Evolutionary conservation across 2,888 invertebrate genomes (phyloP).

Genomic region (Xestobium rufovillosum): DNA sequence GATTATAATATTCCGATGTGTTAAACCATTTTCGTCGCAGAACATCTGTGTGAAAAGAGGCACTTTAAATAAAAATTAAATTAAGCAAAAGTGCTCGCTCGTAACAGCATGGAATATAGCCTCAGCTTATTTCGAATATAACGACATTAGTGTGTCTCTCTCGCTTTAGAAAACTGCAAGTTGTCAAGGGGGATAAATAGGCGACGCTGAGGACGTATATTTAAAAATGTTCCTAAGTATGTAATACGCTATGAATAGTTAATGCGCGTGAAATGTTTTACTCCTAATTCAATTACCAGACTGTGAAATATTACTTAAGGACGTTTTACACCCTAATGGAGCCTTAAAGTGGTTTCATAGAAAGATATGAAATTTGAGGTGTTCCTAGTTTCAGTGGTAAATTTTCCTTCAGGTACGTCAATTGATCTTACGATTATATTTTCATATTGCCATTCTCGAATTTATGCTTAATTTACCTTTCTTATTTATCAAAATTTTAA

Average conservation of each 20-base stretch:
- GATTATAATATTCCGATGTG: too few species aligned
- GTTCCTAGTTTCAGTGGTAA: too few species aligned
- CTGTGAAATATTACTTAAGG: conserved; percentile 23
- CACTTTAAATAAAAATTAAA: conserved; percentile 25
- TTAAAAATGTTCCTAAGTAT: too few species aligned
- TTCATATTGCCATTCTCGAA: too few species aligned
- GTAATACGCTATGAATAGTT: conserved; percentile 38
- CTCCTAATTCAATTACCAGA: conserved; percentile 35
- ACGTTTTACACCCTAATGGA: conserved; percentile 28
- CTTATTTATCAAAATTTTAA: too few species aligned
- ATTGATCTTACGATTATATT: too few species aligned
- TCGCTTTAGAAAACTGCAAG: conserved; percentile 10
- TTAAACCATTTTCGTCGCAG: conserved; percentile 3
- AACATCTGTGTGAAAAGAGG: background rate
- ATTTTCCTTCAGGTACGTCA: too few species aligned
- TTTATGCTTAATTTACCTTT: too few species aligned
- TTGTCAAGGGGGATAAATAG: conserved; percentile 20
- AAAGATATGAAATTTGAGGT: too few species aligned
- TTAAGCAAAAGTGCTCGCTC: conserved; percentile 29
- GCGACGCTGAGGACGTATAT: too few species aligned
- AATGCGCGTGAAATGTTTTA: conserved; percentile 38
- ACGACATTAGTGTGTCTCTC: conserved; percentile 15
- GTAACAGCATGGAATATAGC: conserved; percentile 29
- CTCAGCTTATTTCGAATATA: conserved; percentile 28
- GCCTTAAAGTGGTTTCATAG: too few species aligned